These are phyloP conservation scores for Bungarus multicinctus DNA, from an alignment of 2,113 vertebrate species.

Conservation along the genomic window DNA sequence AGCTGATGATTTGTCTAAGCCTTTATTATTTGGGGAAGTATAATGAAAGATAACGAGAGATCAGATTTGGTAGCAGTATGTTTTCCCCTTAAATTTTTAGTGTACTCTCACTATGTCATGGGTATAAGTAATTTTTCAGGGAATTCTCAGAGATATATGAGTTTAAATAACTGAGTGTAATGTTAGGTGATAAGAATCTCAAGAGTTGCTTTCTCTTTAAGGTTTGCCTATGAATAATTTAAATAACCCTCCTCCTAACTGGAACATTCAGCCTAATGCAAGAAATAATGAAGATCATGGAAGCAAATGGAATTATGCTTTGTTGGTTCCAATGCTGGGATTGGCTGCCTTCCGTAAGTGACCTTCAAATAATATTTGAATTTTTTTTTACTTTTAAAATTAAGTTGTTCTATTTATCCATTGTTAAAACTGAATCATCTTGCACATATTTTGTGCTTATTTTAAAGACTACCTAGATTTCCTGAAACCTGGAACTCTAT, in stretches of 20 bases:
- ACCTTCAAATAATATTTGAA: not conserved
- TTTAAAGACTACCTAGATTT: not conserved
- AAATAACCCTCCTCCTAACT: conserved; percentile 89
- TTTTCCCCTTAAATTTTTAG: not conserved
- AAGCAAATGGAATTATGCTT: conserved; percentile 92
- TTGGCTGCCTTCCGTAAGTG: conserved; percentile 95
- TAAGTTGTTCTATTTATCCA: not conserved
- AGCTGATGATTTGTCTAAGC: not conserved
- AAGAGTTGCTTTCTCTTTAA: conserved; percentile 13
- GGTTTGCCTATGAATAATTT: conserved; percentile 90
- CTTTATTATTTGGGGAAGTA: not conserved
- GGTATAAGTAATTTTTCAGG: not conserved
- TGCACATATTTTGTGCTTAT: not conserved
- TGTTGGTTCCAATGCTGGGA: conserved; percentile 92
- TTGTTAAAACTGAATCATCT: not conserved
- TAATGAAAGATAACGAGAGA: not conserved
- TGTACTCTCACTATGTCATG: not conserved
- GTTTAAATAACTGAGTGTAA: not conserved
- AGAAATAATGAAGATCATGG: conserved; percentile 76
- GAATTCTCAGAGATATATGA: not conserved
- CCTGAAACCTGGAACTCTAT: not conserved
- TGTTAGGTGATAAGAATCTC: not conserved
- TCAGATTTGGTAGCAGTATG: not conserved
- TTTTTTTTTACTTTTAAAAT: not conserved
- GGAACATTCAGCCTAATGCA: conserved; percentile 87